A percentile compares a stretch with the other conserved stretches of the same genome.
These are phyloP conservation scores for Myoxocephalus aenaeus DNA, from an alignment of 2,797 vertebrate genomes.

Conservation along the genomic window DNA sequence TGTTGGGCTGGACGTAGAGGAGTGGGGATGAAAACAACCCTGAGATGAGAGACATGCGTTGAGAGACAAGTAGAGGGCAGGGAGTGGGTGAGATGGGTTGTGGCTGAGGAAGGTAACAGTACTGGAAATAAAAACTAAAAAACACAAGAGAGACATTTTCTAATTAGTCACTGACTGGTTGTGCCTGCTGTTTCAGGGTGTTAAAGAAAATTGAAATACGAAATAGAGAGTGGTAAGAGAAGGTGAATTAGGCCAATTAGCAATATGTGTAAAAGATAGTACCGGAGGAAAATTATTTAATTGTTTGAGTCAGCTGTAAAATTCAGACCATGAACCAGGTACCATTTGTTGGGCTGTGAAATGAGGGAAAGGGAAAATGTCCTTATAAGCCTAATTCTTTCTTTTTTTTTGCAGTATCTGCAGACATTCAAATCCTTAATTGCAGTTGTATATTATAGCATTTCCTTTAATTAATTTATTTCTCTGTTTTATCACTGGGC, in stretches of 20 bases:
- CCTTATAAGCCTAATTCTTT: background rate
- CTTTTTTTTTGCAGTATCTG: background rate
- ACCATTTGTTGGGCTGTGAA: slow-evolving; percentile 10
- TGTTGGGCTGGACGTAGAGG: slow-evolving; percentile 51
- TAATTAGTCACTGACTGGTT: background rate
- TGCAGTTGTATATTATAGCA: background rate
- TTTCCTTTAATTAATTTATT: background rate
- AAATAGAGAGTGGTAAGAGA: background rate
- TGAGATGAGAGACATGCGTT: slow-evolving; percentile 59
- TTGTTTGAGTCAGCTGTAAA: slow-evolving; percentile 1
- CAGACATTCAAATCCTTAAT: slow-evolving; percentile 1
- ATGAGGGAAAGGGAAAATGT: background rate
- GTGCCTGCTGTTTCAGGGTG: background rate
- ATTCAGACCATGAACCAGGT: slow-evolving; percentile 3
- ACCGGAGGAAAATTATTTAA: slow-evolving; percentile 14
- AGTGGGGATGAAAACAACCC: slow-evolving; percentile 64
- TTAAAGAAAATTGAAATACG: background rate
- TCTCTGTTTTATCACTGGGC: background rate
- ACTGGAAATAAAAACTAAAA: slow-evolving; percentile 19
- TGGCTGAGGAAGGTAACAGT: slow-evolving; percentile 20
- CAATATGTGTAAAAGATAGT: slow-evolving; percentile 2
- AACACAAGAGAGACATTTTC: background rate
- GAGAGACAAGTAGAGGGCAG: slow-evolving; percentile 45
- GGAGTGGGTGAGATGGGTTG: slow-evolving; percentile 22
- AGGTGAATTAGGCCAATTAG: slow-evolving; percentile 16